These are phyloP conservation scores for Squalus acanthias DNA, from an alignment of 2,797 vertebrate species.

Conservation along the genomic window DNA sequence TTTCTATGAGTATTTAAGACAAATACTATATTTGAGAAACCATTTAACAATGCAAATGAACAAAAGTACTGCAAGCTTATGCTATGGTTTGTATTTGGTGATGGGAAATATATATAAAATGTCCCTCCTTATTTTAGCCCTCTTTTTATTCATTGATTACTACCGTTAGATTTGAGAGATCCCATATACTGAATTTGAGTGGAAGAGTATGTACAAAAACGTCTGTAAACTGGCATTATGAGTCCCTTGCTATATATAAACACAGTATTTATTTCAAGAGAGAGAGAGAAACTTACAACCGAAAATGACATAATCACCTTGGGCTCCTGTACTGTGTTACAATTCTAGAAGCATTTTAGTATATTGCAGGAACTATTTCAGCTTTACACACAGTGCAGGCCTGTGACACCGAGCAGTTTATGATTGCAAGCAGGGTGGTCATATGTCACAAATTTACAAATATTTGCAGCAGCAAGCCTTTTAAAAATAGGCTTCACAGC, in stretches of 20 bases:
- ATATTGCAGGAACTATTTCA: not conserved
- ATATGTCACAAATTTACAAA: constrained; percentile 23
- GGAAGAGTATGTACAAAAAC: not conserved
- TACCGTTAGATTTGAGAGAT: not conserved
- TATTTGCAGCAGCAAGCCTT: not conserved
- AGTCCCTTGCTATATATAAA: not conserved
- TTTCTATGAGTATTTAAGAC: not conserved
- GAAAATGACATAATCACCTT: not conserved
- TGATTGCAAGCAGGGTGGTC: not conserved
- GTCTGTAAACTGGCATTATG: not conserved
- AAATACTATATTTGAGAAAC: not conserved
- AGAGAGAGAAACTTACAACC: not conserved
- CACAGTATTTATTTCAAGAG: not conserved
- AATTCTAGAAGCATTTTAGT: not conserved
- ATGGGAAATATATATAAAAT: not conserved
- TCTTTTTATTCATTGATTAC: not conserved
- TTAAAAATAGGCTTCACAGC: constrained; percentile 15
- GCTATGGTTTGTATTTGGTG: not conserved
- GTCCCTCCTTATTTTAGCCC: not conserved
- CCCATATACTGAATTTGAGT: not conserved
- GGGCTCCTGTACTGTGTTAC: not conserved
- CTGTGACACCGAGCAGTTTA: not conserved
- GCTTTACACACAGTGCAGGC: not conserved
- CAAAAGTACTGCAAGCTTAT: not conserved
- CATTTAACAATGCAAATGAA: not conserved